Evolutionary conservation across 2,888 invertebrate species (phyloP), one percentile per base, ranked within the genome.

Genomic region (Ephialtes manifestator): DNA sequence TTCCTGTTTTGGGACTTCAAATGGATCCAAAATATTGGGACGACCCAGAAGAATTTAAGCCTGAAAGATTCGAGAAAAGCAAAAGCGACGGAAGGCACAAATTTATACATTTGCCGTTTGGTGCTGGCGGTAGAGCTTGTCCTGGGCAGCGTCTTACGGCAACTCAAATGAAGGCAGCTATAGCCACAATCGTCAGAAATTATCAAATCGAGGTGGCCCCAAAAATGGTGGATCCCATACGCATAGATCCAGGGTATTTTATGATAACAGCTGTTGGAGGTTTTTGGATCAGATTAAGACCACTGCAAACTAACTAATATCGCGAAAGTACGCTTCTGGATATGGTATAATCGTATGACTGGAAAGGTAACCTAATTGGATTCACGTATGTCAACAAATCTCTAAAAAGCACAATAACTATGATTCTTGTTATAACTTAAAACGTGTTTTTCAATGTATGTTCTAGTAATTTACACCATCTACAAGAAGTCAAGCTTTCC

Each of bases 261-360:
- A 24, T 88, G 39, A 20, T 28, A 0, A 71, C 71, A 0, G 58
- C 81, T 28, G 0, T 58, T 1, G 85, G 86, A 28, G 88, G 88
- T 13, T 51, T 86, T 39, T 87, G 87, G 84, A 65, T 85, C 53
- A 31, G 51, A 31, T 39, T 86, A 2, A 31, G 55, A 67, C 67
- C 58, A 43, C 46, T 53, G 0, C 43, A 35, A 53, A 46, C 43
- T 28, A n/a, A 28, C 67, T 20, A 18, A 48, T n/a, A 18, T 2
- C 20, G 35, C 28, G 13, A 4, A 20, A 0, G 28, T 24, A 28
- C 10, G 8, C 2, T 43, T 13, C 7, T n/a, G 13, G 15, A 13
- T 15, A 13, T 95, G 95, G 88, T 43, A 7, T 24, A 24, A 4
- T 35, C 15, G 13, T 11, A 28, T 15, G 28, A 31, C 5, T 7